Conservation (phyloP, 2,888 invertebrate species). For the Ennomos fuscantarius region DNA sequence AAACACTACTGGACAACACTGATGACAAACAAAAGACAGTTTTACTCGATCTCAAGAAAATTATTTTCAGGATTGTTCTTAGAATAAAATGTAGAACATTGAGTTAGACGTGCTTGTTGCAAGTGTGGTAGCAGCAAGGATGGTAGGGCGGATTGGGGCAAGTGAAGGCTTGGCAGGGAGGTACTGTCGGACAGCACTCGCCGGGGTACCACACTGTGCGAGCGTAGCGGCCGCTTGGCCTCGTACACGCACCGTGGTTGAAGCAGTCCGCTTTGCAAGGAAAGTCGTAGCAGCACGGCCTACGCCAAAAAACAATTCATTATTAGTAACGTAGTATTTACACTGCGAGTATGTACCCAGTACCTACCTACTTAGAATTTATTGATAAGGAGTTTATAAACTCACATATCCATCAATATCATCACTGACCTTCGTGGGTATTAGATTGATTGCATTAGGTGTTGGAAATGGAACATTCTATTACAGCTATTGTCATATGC, state of each 20-base stretch:
- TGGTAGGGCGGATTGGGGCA: slow-evolving; percentile 79
- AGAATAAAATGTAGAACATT: no score
- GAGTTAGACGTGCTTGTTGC: slow-evolving; percentile 69
- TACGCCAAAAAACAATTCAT: slow-evolving; percentile 41
- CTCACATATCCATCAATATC: no score
- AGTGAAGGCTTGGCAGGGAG: slow-evolving; percentile 76
- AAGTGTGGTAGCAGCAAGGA: slow-evolving; percentile 74
- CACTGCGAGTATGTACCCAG: no score
- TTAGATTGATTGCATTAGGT: slow-evolving; percentile 5
- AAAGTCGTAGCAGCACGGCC: slow-evolving; percentile 78
- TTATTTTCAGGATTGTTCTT: no score
- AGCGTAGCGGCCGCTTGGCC: slow-evolving; percentile 76
- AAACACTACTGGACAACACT: slow-evolving; percentile 5
- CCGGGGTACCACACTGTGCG: slow-evolving; percentile 78
- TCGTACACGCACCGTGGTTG: slow-evolving; percentile 73
- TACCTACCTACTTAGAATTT: no score
- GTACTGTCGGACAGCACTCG: slow-evolving; percentile 68
- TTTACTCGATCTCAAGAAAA: no score
- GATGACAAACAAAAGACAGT: no score
- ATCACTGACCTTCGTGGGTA: background rate
- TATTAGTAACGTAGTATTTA: background rate
- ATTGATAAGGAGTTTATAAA: no score
- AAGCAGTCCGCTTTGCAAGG: slow-evolving; percentile 81
- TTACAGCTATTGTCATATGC: no score
- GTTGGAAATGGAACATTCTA: background rate